Conservation (phyloP, 2,113 vertebrate species). For the Eulemur rufifrons region DNA sequence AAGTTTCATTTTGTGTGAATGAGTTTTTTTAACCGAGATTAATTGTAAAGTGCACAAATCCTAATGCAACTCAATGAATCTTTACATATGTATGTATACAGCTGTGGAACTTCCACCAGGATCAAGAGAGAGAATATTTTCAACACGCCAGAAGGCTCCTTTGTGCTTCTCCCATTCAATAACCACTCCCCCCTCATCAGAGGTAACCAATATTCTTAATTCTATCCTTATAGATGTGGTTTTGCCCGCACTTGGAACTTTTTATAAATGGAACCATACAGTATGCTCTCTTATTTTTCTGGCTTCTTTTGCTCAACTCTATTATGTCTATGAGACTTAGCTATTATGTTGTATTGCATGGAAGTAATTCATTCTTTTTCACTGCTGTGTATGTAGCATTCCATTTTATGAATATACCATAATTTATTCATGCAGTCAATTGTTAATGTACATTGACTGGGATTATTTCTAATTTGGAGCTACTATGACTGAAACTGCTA, state of each 20-base stretch:
- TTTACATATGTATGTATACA: not conserved
- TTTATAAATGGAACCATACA: not conserved
- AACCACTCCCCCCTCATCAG: not conserved
- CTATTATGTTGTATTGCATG: not conserved
- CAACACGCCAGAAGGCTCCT: not conserved
- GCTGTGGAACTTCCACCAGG: not conserved
- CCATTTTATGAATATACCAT: constrained; percentile 15
- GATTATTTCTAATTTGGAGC: not conserved
- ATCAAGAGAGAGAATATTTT: constrained; percentile 6
- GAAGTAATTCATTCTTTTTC: not conserved
- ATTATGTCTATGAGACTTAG: not conserved
- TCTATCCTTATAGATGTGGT: not conserved
- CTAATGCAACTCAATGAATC: not conserved
- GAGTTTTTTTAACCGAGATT: not conserved
- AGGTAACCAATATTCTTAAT: not conserved
- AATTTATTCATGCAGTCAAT: not conserved
- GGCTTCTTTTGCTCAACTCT: not conserved
- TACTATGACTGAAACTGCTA: not conserved
- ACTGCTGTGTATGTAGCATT: not conserved
- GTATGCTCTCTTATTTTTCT: not conserved
- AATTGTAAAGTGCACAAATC: not conserved
- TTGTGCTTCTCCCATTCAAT: not conserved
- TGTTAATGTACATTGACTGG: not conserved
- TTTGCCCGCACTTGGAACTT: not conserved
- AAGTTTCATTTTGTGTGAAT: not conserved